Evolutionary conservation across 2,888 invertebrate genomes (phyloP).

Genomic region (Panopea generosa): DNA sequence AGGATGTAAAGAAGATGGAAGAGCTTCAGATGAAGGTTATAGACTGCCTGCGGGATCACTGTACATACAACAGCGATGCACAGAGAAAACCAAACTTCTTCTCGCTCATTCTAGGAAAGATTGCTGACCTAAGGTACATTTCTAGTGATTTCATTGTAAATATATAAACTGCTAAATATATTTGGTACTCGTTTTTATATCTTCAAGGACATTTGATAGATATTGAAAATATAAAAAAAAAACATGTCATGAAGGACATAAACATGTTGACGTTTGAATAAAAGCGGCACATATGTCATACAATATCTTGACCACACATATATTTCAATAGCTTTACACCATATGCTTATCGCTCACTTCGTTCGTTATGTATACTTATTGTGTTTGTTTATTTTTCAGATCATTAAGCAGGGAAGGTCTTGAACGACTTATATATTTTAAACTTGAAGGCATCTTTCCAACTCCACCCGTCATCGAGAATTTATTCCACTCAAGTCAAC

Average conservation of each 20-base stretch:
- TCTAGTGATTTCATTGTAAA: too few relatives aligned
- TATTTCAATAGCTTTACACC: too few relatives aligned
- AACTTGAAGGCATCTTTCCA: conserved; percentile 95
- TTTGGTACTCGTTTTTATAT: too few relatives aligned
- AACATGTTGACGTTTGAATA: too few relatives aligned
- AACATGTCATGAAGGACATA: too few relatives aligned
- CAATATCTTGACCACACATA: too few relatives aligned
- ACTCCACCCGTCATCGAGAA: conserved; percentile 97
- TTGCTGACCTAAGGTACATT: conserved; percentile 91
- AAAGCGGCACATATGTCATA: too few relatives aligned
- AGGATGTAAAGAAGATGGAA: conserved; percentile 96
- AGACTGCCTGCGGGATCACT: conserved; percentile 97
- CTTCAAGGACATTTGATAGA: too few relatives aligned
- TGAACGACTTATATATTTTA: conserved; percentile 97
- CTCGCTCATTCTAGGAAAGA: conserved; percentile 95
- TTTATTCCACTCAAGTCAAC: conserved; percentile 95
- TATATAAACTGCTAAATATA: too few relatives aligned
- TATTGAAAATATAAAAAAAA: too few relatives aligned
- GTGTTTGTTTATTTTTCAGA: conserved; percentile 82
- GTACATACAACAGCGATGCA: conserved; percentile 95
- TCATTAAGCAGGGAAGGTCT: conserved; percentile 97
- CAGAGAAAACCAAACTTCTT: conserved; percentile 97
- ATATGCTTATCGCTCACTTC: too few relatives aligned
- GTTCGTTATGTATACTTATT: not conserved
- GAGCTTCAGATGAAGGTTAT: conserved; percentile 98